These are phyloP conservation scores for Argyrosomus japonicus DNA, from an alignment of 2,113 vertebrate species.

Conservation along the genomic window DNA sequence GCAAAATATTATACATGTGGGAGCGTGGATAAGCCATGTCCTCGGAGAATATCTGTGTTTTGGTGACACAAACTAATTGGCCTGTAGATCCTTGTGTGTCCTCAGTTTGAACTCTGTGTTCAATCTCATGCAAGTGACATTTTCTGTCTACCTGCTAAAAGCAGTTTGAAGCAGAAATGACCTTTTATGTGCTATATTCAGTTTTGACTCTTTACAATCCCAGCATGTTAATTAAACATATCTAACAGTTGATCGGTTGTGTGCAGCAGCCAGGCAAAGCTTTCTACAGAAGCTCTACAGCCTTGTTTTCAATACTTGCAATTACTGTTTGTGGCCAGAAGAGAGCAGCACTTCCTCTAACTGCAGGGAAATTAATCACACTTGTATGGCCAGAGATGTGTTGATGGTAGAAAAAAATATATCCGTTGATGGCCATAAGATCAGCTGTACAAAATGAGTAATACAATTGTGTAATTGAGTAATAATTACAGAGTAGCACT, in stretches of 20 bases:
- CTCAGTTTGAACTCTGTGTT: background rate
- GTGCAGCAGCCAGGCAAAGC: slow-evolving; percentile 13
- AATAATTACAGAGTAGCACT: background rate
- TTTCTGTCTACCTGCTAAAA: too few relatives aligned
- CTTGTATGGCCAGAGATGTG: background rate
- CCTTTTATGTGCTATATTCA: background rate
- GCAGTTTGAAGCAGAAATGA: too few relatives aligned
- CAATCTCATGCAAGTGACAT: background rate
- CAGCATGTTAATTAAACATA: background rate
- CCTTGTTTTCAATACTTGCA: background rate
- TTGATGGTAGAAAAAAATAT: background rate
- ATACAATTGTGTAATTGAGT: too few relatives aligned
- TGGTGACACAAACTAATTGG: background rate
- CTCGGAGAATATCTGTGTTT: background rate
- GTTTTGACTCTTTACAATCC: background rate
- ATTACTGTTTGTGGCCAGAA: slow-evolving; percentile 40
- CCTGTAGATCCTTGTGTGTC: background rate
- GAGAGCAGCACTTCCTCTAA: slow-evolving; percentile 45
- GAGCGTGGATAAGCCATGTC: background rate
- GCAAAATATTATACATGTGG: background rate
- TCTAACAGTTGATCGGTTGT: background rate
- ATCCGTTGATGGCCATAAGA: background rate
- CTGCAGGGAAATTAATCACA: background rate
- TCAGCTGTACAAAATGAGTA: background rate
- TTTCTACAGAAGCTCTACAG: background rate